Evolutionary conservation across 1,140 invertebrate genomes (phyloP), one percentile per base, ranked within the genome.

Genomic region (Pteromalus puparum): DNA sequence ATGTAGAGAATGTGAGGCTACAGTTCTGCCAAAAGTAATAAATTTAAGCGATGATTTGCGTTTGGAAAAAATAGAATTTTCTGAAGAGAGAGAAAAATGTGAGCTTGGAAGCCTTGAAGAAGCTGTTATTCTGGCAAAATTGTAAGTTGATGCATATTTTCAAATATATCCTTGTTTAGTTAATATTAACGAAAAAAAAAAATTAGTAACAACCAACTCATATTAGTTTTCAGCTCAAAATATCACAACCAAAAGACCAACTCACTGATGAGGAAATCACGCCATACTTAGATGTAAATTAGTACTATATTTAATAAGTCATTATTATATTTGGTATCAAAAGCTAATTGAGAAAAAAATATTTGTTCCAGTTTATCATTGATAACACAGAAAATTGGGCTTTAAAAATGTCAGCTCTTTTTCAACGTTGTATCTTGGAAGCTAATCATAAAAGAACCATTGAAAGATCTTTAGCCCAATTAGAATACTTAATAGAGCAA

Each of bases 381-480:
- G 89, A 92, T 28, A 89, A 87, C 77, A 86, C 96, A 94, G 89
- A 93, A 93, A 90, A 95, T 94, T 97, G 97, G 95, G 83, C 95
- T 93, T 61, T 97, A 13, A 94, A 96, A 82, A 94, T 96, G 28
- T 93, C 94, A 12, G 94, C 96, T 4, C 89, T 98, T 2, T 93
- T 96, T 13, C 92, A 96, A 38, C 95, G 98, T 68, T 97, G 97
- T 85, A 93, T 95, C 79, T 90, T 98, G 24, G 98, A 99, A 92
- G 94, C 94, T 0, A 94, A 94, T 65, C 95, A 96, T 87, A 95
- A 95, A 65, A 94, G 98, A 84, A 97, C 97, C 0, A 95, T 98
- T 15, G 97, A 99, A 89, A 92, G 98, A 77, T 95, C 97, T 13
- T 95, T 99, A 94, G 94, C 95, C 90, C 98, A 99, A 93, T 94